Conservation (phyloP, 2,888 invertebrate species). For the Mesorhabditis sp. region DNA sequence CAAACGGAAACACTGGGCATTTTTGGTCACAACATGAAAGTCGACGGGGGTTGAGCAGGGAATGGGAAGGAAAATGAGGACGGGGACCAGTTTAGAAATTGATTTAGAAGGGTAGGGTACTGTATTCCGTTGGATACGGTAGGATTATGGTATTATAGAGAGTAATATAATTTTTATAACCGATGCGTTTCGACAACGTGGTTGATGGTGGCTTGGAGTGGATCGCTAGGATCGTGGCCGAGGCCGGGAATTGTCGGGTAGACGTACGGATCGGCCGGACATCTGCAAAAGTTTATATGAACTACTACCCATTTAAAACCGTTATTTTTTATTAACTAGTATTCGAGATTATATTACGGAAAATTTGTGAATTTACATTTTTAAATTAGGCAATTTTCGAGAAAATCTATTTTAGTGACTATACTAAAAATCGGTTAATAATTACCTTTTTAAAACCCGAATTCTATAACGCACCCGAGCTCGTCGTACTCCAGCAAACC, state of each 20-base stretch:
- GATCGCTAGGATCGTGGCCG: conserved; percentile 47
- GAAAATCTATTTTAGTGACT: too few species aligned
- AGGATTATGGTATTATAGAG: too few species aligned
- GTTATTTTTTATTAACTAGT: too few species aligned
- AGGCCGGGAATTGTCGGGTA: conserved; percentile 47
- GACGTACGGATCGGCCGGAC: conserved; percentile 7
- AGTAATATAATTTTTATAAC: neutral
- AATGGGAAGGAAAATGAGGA: neutral
- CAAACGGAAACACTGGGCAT: neutral
- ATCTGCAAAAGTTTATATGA: neutral
- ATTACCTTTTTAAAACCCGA: too few species aligned
- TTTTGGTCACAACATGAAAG: neutral
- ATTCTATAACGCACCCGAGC: neutral
- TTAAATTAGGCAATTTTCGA: too few species aligned
- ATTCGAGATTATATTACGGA: too few species aligned
- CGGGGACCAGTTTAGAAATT: neutral
- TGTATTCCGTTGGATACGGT: too few species aligned
- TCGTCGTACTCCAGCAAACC: conserved; percentile 3
- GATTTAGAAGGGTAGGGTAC: neutral
- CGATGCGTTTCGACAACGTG: conserved; percentile 3
- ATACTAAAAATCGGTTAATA: too few species aligned
- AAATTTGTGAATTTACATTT: too few species aligned
- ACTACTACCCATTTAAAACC: too few species aligned
- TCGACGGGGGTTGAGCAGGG: neutral
- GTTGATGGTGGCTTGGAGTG: neutral